Evolutionary conservation across 2,888 invertebrate genomes (phyloP).

Genomic region (Corythucha ciliata): DNA sequence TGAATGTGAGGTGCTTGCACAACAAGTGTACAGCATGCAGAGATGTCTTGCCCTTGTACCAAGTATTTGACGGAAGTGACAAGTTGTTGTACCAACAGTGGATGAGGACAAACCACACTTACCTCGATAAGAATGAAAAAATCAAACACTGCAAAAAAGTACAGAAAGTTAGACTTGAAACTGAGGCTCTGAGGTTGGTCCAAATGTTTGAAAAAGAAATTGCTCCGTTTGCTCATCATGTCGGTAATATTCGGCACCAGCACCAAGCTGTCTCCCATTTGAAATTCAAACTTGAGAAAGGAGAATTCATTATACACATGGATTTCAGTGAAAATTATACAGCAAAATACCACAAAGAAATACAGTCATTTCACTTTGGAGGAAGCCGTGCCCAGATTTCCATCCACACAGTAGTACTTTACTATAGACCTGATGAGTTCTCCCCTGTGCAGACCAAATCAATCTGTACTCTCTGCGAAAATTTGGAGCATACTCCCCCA

Average conservation of each 20-base stretch:
- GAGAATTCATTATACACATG: constrained; percentile 11
- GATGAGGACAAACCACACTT: neutral
- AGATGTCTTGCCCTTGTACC: constrained; percentile 2
- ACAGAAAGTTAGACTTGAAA: neutral
- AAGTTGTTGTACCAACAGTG: constrained; percentile 3
- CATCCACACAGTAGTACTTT: neutral
- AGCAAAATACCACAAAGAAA: neutral
- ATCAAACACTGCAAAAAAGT: neutral
- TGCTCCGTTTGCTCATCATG: neutral
- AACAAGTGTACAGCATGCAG: constrained; percentile 7
- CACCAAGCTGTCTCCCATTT: neutral
- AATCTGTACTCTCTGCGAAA: constrained; percentile 4
- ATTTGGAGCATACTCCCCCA: constrained; percentile 2
- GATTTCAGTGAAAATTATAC: constrained; percentile 1
- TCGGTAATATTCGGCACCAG: constrained; percentile 2
- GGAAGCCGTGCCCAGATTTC: neutral
- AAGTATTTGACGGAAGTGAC: constrained; percentile 3
- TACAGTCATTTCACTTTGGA: constrained; percentile 5
- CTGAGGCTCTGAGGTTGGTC: constrained; percentile 1
- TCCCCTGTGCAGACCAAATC: neutral
- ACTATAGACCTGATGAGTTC: neutral
- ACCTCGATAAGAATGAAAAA: constrained; percentile 6
- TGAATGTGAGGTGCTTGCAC: constrained; percentile 10
- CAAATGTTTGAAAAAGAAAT: constrained; percentile 11
- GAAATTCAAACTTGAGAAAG: constrained; percentile 6